Percentiles rank a stretch among this genome's conserved stretches.
Conservation (phyloP, 1,140 invertebrate genomes). For the Ostrea edulis region DNA sequence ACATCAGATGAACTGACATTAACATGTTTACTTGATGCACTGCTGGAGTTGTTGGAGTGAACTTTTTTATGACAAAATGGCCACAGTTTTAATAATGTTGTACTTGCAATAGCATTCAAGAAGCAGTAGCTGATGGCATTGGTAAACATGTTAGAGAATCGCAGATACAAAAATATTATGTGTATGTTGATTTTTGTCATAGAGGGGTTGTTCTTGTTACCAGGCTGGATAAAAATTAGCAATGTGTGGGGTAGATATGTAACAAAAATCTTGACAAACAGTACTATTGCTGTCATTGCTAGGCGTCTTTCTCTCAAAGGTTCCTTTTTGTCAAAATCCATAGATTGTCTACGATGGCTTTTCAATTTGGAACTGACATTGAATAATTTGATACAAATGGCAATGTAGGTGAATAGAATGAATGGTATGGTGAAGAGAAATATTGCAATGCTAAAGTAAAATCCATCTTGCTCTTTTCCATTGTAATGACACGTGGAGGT, state of each 20-base stretch:
- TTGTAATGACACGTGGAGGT: background rate
- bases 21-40: background rate
- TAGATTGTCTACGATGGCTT: conserved; percentile 16
- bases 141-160: conserved; percentile 1
- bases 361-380: background rate
- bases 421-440: conserved; percentile 6
- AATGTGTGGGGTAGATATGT: conserved; percentile 34
- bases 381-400: conserved; percentile 10
- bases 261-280: conserved; percentile 8
- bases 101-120: background rate
- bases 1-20: background rate
- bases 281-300: background rate
- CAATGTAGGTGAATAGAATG: conserved; percentile 10
- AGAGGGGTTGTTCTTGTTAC: background rate
- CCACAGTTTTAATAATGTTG: background rate
- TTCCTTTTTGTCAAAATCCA: background rate
- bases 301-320: conserved; percentile 8
- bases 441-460: conserved; percentile 9
- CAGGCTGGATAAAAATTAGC: background rate
- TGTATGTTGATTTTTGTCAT: background rate
- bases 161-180: background rate
- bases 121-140: conserved; percentile 20
- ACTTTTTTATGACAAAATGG: conserved; percentile 29
- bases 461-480: background rate
- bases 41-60: background rate